Evolutionary conservation across 1,140 invertebrate species (phyloP).

Genomic region (Harpegnathos saltator): DNA sequence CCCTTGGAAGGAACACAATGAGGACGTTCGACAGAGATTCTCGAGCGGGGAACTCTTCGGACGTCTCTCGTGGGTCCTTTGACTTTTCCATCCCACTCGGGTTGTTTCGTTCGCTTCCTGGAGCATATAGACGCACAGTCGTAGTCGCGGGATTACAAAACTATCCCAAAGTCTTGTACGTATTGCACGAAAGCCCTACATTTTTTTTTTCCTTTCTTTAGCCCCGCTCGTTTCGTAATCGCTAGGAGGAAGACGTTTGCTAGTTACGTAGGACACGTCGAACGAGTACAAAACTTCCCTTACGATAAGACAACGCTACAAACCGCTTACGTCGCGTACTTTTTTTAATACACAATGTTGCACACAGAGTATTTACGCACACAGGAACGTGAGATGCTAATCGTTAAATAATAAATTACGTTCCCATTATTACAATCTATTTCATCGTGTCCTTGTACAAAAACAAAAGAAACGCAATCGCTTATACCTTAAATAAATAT

Average conservation of each 20-base stretch:
- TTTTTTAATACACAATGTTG: constrained; percentile 68
- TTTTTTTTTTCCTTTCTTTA: constrained; percentile 25
- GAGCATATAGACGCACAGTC: constrained; percentile 57
- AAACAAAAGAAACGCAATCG: constrained; percentile 68
- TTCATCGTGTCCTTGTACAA: constrained; percentile 74
- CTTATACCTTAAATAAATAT: constrained; percentile 73
- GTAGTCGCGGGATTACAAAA: constrained; percentile 73
- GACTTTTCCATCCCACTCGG: not conserved
- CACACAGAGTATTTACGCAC: constrained; percentile 58
- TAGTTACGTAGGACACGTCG: constrained; percentile 78
- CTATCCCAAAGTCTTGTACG: constrained; percentile 75
- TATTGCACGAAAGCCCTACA: constrained; percentile 76
- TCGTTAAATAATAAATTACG: constrained; percentile 70
- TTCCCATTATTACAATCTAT: constrained; percentile 73
- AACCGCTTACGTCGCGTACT: constrained; percentile 35
- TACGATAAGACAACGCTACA: constrained; percentile 61
- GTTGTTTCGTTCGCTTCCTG: constrained; percentile 22
- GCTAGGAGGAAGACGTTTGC: constrained; percentile 81
- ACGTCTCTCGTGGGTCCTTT: not conserved
- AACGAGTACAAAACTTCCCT: constrained; percentile 77
- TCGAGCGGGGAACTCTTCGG: not conserved
- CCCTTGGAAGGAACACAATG: too few relatives aligned
- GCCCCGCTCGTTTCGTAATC: constrained; percentile 71
- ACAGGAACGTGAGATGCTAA: constrained; percentile 60
- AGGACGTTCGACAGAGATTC: not conserved